Evolutionary conservation across 1,140 invertebrate species (phyloP).

Genomic region (Hylaeus volcanicus): DNA sequence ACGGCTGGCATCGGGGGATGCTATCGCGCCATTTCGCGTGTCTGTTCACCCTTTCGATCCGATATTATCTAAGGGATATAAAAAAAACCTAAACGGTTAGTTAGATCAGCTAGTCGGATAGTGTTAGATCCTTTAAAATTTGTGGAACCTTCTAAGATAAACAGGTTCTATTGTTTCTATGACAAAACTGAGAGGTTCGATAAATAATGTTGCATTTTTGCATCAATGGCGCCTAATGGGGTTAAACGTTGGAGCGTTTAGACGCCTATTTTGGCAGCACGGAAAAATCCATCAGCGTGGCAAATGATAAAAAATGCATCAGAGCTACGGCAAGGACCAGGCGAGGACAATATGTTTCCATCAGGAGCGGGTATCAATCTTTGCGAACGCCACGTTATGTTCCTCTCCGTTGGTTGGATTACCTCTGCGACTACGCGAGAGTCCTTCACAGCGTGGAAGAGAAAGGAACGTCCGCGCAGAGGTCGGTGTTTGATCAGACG

Average conservation of each 20-base stretch:
- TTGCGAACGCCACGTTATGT: slow-evolving; percentile 48
- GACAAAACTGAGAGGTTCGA: too few relatives aligned
- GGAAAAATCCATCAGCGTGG: not conserved
- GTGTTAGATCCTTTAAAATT: too few relatives aligned
- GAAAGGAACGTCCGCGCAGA: slow-evolving; percentile 49
- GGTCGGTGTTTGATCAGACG: slow-evolving; percentile 61
- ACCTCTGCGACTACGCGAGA: slow-evolving; percentile 34
- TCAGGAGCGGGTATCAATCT: slow-evolving; percentile 50
- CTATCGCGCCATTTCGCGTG: not conserved
- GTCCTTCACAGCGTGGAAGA: slow-evolving; percentile 22
- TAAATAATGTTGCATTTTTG: too few relatives aligned
- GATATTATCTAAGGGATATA: too few relatives aligned
- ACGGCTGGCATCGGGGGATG: not conserved
- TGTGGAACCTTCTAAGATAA: too few relatives aligned
- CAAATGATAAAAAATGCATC: slow-evolving; percentile 47
- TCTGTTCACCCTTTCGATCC: not conserved
- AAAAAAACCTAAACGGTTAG: too few relatives aligned
- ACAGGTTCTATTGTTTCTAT: too few relatives aligned
- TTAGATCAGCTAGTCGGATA: too few relatives aligned
- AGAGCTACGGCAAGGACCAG: not conserved
- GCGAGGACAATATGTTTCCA: slow-evolving; percentile 40
- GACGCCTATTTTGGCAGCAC: too few relatives aligned
- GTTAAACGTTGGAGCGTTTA: too few relatives aligned
- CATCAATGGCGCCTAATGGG: too few relatives aligned
- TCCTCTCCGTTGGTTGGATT: slow-evolving; percentile 29